Base-by-base conservation (phyloP, 1,140 invertebrate species). In the Ridgeia piscesae region DNA sequence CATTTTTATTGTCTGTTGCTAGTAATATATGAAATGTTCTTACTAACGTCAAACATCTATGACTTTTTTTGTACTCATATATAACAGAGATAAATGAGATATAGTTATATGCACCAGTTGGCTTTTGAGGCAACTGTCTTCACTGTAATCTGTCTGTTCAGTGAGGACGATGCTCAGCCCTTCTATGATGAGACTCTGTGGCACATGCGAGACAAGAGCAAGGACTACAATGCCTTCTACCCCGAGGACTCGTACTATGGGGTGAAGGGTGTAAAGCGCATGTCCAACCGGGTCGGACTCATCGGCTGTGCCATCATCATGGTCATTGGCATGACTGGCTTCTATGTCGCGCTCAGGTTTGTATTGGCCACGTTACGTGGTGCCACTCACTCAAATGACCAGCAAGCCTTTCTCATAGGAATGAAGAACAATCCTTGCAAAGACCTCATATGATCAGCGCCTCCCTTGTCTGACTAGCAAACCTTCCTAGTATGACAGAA, bases 141-240 rank as follows among this genome's bases (percentile, higher is more conserved):
- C 34, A 35, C 34, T 9, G 27, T 4, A 31, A 77, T 77, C 11
- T 8, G 17, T 77, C 14, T 35, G 88, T 89, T 58, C 34, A 93
- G 92, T 35, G 92, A 90, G 27, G 27, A 33, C 35, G 89, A 93
- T 27, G 92, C 92, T 27, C 88, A 35, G 33, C 33, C 91, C 1
- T 93, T 92, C 91, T 93, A 92, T 89, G 93, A 93, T 93, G 93
- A 93, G 35, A 93, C 93, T 0, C 88, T 93, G 14, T 92, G 92
- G 92, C 89, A 90, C 33, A 93, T 93, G 93, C 89, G 93, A 91
- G 92, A 93, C 58, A 89, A 91, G 33, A 88, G 42, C 31, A 93
- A 92, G 42, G 93, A 92, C 89, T 17, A 89, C 33, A 91, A 89
- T 17, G 88, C 48, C 33, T 91, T 91, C 91, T 91, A 48, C 50